Percentiles rank a stretch among this genome's conserved stretches.
These are phyloP conservation scores for Oncorhynchus masou DNA, from an alignment of 2,113 vertebrate species.

Conservation along the genomic window DNA sequence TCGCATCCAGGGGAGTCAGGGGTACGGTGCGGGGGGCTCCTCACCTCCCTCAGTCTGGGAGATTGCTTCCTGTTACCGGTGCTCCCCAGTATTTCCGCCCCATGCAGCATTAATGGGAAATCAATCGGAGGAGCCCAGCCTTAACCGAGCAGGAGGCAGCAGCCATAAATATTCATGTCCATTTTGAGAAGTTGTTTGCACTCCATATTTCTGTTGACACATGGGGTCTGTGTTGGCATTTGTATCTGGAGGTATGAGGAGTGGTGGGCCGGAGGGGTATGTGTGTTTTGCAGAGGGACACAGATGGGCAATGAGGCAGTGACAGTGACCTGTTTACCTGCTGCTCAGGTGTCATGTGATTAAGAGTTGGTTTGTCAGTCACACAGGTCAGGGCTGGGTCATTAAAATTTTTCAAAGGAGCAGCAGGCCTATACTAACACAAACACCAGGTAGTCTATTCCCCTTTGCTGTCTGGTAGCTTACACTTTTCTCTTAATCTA, in stretches of 20 bases:
- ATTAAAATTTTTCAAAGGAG: constrained; percentile 40
- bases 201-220: constrained; percentile 84
- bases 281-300: constrained; percentile 29
- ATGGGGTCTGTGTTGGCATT: constrained; percentile 65
- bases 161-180: constrained; percentile 86
- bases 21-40: constrained; percentile 55
- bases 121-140: constrained; percentile 59
- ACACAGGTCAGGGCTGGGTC: not conserved
- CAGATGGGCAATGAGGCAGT: constrained; percentile 35
- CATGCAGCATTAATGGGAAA: constrained; percentile 79
- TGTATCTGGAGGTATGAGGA: not conserved
- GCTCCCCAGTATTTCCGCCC: constrained; percentile 40
- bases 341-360: constrained; percentile 40
- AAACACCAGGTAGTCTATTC: constrained; percentile 27
- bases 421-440: constrained; percentile 6
- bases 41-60: constrained; percentile 62
- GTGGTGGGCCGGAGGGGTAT: not conserved
- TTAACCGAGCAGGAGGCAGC: constrained; percentile 75
- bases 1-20: not conserved
- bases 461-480: too few species aligned
- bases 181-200: constrained; percentile 78
- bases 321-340: constrained; percentile 44
- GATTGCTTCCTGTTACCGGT: constrained; percentile 76
- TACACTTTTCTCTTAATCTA: not conserved
- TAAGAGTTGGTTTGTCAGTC: constrained; percentile 11